Base-by-base conservation (phyloP, 2,888 invertebrate genomes). In the Spialia ferax region DNA sequence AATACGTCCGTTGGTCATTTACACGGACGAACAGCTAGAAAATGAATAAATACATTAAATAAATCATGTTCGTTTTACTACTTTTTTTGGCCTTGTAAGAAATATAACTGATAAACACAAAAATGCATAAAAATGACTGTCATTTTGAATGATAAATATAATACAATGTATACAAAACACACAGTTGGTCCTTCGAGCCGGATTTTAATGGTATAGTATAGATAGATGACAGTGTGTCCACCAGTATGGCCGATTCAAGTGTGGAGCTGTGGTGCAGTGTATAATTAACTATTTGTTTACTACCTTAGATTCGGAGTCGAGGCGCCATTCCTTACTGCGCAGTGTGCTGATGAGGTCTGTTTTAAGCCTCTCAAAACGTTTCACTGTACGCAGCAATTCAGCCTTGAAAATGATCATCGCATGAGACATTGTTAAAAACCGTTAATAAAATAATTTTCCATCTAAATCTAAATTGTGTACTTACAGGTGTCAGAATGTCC, bases 251-350 rank as follows among this genome's bases (percentile, higher is more conserved):
- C n/a, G n/a, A n/a, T n/a, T n/a, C n/a, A n/a, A n/a, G n/a, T 32
- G 7, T 32, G 32, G 32, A 10, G 10, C 10, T 32, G 32, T 32
- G 32, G 8, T 8, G 32, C 10, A n/a, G n/a, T n/a, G n/a, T n/a
- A 8, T 32, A 7, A 32, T 32, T 32, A 32, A 32, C 1, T 42
- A 15, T 42, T 42, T 42, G n/a, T 4, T 32, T n/a, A 15, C 15
- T 77, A 93, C 94, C 90, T 94, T 94, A 0, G 94, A 94, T 80
- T 94, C 94, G 0, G 93, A 94, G 74, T 94, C 94, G 73, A 94
- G 76, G 7, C 93, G 89, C 94, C 94, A 94, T 72, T 94, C 94
- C 71, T 91, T 93, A 74, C 94, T 93, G 15, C 94, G 87, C 38
- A 94, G 77, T 5, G 93, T 93, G 73, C 94, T 94, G 69, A 93